Evolutionary conservation across 2,888 invertebrate genomes (phyloP), one percentile per base, ranked within the genome.

Genomic region (Stenurella melanura): DNA sequence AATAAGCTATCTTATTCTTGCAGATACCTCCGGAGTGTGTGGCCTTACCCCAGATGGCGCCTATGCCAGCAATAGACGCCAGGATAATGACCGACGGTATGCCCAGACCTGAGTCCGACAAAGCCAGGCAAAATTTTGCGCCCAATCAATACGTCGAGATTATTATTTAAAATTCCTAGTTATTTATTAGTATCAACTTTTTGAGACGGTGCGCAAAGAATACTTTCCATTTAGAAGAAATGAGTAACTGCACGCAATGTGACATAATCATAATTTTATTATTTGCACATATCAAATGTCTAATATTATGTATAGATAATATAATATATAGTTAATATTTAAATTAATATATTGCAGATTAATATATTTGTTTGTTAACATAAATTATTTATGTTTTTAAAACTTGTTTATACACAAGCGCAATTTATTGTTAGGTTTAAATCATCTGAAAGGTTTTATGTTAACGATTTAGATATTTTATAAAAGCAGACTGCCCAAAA

Each of bases 1-100:
- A 38, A 38, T 42, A 18, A 5, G 12, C 15, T 18, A 9, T 15
- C 11, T 18, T 64, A 18, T 19, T 19, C 18, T 85, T 86, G 10
- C 83, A 90, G 90, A 86, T 90, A 76, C 88, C 89, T 19, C 87
- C 88, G 10, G 90, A 90, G 75, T 89, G 89, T 75, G 84, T 83
- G 17, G 82, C 83, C 11, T 21, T 90, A 74, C 87, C 86, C 15
- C 84, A 88, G 57, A 85, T 89, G 74, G 86, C 86, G 10, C 81
- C 89, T 15, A 85, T 87, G 57, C 87, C 88, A 82, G 85, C 87
- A 17, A 84, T 89, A 68, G 89, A 89, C 75, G 87, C 88, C 54
- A 84, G 89, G 78, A 83, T 88, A 12, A 79, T 88, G 74, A 83
- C 84, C 10, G 88, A 88, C 56, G 81, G 83, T 54, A 83, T 88